Percentiles rank a stretch among this genome's conserved stretches.
These are phyloP conservation scores for Podocnemis expansa DNA, from an alignment of 2,113 vertebrate genomes.

Conservation along the genomic window DNA sequence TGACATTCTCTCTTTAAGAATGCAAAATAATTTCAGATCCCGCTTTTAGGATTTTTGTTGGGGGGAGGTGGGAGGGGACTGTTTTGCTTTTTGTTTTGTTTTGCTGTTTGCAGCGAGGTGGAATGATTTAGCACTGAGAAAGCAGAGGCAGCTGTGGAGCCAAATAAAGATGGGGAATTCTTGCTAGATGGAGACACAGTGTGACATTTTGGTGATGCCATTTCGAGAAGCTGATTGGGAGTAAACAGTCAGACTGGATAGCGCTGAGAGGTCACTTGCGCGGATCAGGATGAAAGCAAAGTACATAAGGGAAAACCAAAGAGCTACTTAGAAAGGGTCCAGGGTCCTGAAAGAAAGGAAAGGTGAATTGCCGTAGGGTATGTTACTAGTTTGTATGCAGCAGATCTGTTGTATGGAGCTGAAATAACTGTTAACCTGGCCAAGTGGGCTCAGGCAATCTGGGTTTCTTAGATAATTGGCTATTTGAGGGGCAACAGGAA, in stretches of 20 bases:
- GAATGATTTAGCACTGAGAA: neutral
- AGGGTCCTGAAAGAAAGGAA: neutral
- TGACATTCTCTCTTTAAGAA: neutral
- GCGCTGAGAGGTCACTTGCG: neutral
- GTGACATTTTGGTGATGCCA: accelerated
- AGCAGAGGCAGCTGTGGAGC: neutral
- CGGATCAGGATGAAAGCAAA: neutral
- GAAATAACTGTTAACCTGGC: neutral
- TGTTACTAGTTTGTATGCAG: neutral
- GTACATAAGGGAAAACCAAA: neutral
- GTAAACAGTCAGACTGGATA: neutral
- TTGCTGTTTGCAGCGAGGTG: neutral
- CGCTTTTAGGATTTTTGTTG: neutral
- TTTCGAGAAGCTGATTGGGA: neutral
- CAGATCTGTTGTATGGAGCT: neutral
- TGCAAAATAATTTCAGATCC: neutral
- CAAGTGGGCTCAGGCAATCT: neutral
- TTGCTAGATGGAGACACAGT: neutral
- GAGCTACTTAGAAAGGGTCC: neutral
- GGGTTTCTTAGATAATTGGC: neutral
- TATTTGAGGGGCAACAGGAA: neutral
- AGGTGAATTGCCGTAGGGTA: accelerated
- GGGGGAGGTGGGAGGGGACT: no score
- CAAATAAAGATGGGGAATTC: neutral
- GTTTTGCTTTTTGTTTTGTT: no score